Percentiles rank a stretch among this genome's conserved stretches.
phyloP scores from a whole-genome alignment of 2,797 vertebrate species.

The Sylvilagus floridanus region DNA sequence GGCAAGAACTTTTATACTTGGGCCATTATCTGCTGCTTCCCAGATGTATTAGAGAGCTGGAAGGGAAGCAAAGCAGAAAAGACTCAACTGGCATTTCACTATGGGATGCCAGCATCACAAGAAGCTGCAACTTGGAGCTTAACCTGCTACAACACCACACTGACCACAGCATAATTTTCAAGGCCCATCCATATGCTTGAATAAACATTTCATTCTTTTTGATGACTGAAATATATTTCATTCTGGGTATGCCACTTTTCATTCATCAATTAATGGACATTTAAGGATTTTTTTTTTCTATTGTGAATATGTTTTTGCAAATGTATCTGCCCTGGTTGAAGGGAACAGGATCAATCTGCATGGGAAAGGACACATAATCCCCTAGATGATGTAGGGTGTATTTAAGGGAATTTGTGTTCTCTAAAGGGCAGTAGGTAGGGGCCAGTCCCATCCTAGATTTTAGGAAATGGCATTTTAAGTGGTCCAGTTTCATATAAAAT shows the following conservation, averaged over 20 bases:
- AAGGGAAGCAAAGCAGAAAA: no score
- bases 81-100: no score
- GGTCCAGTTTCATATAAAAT: background rate
- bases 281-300: background rate
- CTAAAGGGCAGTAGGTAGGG: background rate
- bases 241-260: background rate
- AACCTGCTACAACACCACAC: no score
- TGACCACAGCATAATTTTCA: background rate
- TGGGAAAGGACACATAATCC: background rate
- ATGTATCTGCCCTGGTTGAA: background rate
- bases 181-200: background rate
- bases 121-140: no score
- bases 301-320: slow-evolving; percentile 37
- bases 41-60: no score
- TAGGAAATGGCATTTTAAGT: slow-evolving; percentile 28
- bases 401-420: background rate
- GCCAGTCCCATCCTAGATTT: background rate
- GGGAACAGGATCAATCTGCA: background rate
- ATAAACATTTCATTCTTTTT: background rate
- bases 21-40: no score
- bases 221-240: background rate
- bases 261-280: background rate
- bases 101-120: no score
- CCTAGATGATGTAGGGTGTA: background rate
- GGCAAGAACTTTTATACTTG: no score